Conservation (phyloP, 2,888 invertebrate species). For the Cantharis rustica region DNA sequence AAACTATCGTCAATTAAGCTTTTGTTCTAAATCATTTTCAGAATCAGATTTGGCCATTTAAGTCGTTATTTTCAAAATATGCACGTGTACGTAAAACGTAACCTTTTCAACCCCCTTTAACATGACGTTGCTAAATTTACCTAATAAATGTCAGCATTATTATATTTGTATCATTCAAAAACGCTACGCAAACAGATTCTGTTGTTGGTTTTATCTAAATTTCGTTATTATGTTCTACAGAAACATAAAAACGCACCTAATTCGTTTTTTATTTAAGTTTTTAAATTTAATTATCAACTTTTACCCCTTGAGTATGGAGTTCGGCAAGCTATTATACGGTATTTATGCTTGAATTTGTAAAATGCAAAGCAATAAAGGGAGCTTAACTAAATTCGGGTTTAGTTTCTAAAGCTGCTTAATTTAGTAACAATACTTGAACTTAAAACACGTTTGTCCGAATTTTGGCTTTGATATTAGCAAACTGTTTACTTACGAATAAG, state of each 20-base stretch:
- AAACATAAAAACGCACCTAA: slow-evolving; percentile 1
- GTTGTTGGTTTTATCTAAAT: slow-evolving; percentile 15
- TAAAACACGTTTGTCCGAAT: slow-evolving; percentile 17
- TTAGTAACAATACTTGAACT: slow-evolving; percentile 20
- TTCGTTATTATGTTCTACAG: slow-evolving; percentile 10
- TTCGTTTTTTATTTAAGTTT: not conserved
- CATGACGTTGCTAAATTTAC: slow-evolving; percentile 36
- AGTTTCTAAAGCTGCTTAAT: slow-evolving; percentile 24
- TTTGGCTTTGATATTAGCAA: slow-evolving; percentile 15
- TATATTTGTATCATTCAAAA: slow-evolving; percentile 35
- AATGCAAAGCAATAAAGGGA: slow-evolving; percentile 3
- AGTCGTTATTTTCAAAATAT: slow-evolving; percentile 21
- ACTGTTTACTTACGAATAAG: slow-evolving; percentile 20
- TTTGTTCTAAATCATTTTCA: slow-evolving; percentile 3
- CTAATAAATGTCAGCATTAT: slow-evolving; percentile 36
- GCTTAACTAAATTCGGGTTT: slow-evolving; percentile 19
- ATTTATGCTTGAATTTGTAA: not conserved
- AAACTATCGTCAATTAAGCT: not conserved
- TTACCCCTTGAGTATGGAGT: not conserved
- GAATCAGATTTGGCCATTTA: slow-evolving; percentile 11
- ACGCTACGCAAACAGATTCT: slow-evolving; percentile 34
- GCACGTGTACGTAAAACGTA: slow-evolving; percentile 26
- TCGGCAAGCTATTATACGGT: not conserved
- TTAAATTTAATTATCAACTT: not conserved
- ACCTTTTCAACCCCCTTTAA: slow-evolving; percentile 29